A percentile compares a stretch with the other conserved stretches of the same genome.
Evolutionary conservation across 2,113 vertebrate species (phyloP).

Genomic region (Nibea albiflora): DNA sequence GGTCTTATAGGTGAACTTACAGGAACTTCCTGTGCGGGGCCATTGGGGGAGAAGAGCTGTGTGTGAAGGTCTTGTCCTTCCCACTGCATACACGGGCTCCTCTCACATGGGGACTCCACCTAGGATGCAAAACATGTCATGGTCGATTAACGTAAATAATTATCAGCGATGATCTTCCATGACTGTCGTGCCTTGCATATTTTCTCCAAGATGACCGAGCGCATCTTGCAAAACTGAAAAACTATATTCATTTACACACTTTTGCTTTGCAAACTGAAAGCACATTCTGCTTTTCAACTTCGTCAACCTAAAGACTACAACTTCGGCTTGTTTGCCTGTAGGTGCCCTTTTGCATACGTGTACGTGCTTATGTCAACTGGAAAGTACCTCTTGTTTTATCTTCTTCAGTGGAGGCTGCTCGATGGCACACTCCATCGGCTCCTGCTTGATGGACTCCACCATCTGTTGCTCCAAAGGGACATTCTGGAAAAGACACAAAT

Average conservation of each 20-base stretch:
- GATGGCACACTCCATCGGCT: slow-evolving; percentile 92
- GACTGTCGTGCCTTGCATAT: background rate
- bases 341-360: background rate
- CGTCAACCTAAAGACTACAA: slow-evolving; percentile 6
- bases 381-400: slow-evolving; percentile 97
- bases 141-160: background rate
- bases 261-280: slow-evolving; percentile 9
- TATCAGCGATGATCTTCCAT: background rate
- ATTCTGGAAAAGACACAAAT: slow-evolving; percentile 81
- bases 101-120: slow-evolving; percentile 92
- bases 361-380: slow-evolving; percentile 3
- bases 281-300: background rate
- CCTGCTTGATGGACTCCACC: slow-evolving; percentile 94
- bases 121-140: slow-evolving; percentile 70
- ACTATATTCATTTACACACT: background rate
- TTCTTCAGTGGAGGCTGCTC: slow-evolving; percentile 94
- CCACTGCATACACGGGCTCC: slow-evolving; percentile 93
- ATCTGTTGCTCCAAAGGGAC: slow-evolving; percentile 89
- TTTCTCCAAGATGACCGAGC: background rate
- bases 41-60: slow-evolving; percentile 90
- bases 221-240: slow-evolving; percentile 1
- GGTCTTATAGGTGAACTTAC: slow-evolving; percentile 79
- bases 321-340: background rate
- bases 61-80: slow-evolving; percentile 90
- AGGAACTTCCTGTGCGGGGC: slow-evolving; percentile 89